Conservation (phyloP, 2,888 invertebrate genomes). For the Rotaria socialis region DNA sequence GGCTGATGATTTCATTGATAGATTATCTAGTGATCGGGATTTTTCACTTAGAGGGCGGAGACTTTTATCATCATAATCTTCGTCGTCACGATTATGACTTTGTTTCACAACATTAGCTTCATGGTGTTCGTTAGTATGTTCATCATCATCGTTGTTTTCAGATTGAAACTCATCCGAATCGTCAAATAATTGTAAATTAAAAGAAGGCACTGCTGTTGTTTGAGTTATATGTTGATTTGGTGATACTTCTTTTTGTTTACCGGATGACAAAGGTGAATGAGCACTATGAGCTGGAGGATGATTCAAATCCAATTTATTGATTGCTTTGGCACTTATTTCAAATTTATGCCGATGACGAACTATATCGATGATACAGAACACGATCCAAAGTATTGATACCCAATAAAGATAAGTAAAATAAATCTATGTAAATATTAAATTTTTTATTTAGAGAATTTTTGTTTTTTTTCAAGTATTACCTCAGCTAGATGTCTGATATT, state of each 20-base stretch:
- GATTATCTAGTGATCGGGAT: not conserved
- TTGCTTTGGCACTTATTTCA: not conserved
- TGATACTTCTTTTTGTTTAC: not conserved
- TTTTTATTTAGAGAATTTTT: not conserved
- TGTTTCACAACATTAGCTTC: too few species aligned
- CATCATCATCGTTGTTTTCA: not conserved
- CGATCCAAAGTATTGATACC: conserved; percentile 8
- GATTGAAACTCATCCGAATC: not conserved
- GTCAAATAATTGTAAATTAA: conserved; percentile 27
- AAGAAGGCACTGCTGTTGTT: not conserved
- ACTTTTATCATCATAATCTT: not conserved
- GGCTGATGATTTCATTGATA: not conserved
- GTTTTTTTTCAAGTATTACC: not conserved
- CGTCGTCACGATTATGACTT: not conserved
- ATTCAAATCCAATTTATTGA: not conserved
- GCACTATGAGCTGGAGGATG: not conserved
- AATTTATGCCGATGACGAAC: not conserved
- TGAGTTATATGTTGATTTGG: not conserved
- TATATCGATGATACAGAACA: conserved; percentile 4
- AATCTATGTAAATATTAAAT: not conserved
- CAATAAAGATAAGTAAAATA: conserved; percentile 28
- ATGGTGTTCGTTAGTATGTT: not conserved
- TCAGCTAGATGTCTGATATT: not conserved
- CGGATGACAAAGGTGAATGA: not conserved
- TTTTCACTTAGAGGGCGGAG: not conserved